Evolutionary conservation across 2,113 vertebrate species (phyloP), one percentile per base, ranked within the genome.

Genomic region (Ovis canadensis): DNA sequence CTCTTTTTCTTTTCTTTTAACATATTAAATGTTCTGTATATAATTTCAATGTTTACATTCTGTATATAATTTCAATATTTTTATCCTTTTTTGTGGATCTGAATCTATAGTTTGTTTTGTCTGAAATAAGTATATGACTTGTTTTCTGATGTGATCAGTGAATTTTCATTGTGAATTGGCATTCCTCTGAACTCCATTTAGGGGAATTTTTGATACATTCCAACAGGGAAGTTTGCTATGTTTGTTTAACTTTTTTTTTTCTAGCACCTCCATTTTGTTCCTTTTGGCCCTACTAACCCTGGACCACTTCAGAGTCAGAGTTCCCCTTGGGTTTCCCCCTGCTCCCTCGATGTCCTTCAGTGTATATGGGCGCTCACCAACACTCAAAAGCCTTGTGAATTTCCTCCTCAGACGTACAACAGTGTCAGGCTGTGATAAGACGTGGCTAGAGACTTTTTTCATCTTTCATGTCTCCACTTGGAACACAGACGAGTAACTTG

Each of bases 1-100:
- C 7, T 83, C 21, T 84, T 84, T 78, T 80, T 83, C 31, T 78
- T 90, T 92, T 83, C 17, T 87, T 90, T 82, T 86, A 87, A 77
- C 15, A 52, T 81, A 89, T 23, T 82, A 92, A 60, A 43, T 88
- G 45, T 92, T 15, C 27, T 85, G 10, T 45, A 40, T 64, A 29
- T 74, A 50, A 96, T 87, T 62, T 87, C 14, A 48, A 0, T 31
- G 57, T 71, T 93, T 90, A 36, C 23, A 4, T 60, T 84, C 48
- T 57, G 7, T 45, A 48, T 64, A 16, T 82, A 48, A 93, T 87
- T 62, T 87, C 17, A 48, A 0, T 43, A 21, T 88, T 71, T 67
- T 87, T 91, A 40, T 55, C 11, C 54, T 88, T 88, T 91, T 12
- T 6, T 45, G 29, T 94, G 48, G 5, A 50, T 94, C 64, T 91